Base-by-base conservation (phyloP, 2,888 invertebrate species). In the Dasypogon diadema region DNA sequence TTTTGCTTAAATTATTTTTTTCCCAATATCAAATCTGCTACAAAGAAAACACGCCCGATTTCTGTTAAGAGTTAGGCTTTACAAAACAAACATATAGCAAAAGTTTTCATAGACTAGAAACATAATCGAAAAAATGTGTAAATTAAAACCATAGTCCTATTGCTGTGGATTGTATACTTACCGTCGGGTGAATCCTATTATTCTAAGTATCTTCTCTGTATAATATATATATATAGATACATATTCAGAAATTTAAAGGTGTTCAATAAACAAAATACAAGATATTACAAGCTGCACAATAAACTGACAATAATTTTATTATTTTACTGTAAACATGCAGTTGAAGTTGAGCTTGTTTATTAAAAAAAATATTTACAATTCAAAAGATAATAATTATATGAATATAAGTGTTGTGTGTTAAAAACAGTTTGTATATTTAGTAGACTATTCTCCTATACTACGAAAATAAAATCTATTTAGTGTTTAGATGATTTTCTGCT, bases 391-490 rank as follows among this genome's bases (percentile, higher is more conserved):
- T 18, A n/a, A 46, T 26, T 37, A 16, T 24, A n/a, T 46, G 12
- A n/a, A 12, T 37, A 42, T 65, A 65, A 65, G 46, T 65, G 65
- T 65, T 65, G 48, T 65, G 65, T 22, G 54, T 70, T 51, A 14
- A 18, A 70, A 68, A 70, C 34, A n/a, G 70, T 70, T 70, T 70
- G 70, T 70, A 70, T 34, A 70, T 70, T 70, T 12, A 26, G 12
- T 70, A 54, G 70, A 54, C 54, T 54, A 34, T 54, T 70, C 26
- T 18, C 51, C 18, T 70, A 22, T 34, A 30, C 21, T 30, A 16
- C n/a, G 12, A 70, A 30, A 54, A 70, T 65, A 70, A 70, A 70
- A 46, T 70, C 30, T 70, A 51, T 54, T 51, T 54, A 70, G 70
- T 54, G 70, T 54, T 70, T 18, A 54, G 37, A 24, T 34, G 24